Base-by-base conservation (phyloP, 2,888 invertebrate species). In the Polietes domitor region DNA sequence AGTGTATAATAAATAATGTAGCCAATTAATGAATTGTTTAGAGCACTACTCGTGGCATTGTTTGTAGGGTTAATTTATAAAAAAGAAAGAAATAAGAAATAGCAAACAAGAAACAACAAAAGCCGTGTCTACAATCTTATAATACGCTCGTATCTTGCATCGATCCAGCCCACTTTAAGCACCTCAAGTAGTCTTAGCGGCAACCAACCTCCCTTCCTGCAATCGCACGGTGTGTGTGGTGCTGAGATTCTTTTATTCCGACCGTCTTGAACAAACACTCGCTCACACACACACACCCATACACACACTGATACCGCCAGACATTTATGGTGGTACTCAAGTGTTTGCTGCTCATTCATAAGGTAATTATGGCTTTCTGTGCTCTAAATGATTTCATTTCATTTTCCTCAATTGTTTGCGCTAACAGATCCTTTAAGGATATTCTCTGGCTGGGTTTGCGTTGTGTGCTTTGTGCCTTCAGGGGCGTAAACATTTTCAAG, bases 141-240 rank as follows among this genome's bases (percentile, higher is more conserved):
- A 6, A 9, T n/a, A 47, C 68, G 19, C 1, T 47, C 47, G 7
- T n/a, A 83, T 80, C 10, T 37, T 37, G 43, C 58, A 84, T 77
- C 73, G 76, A 77, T 75, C 81, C 78, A 81, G 61, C 84, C 84
- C 78, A 84, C 78, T 84, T 84, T 84, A 76, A 68, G 78, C 84
- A 84, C 84, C 81, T 84, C 37, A 76, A 84, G 81, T 81, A 71
- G 47, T 74, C 65, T 75, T 75, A 80, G 1, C 24, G 15, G n/a
- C 43, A 10, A 43, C 47, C 74, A 78, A 73, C 68, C 83, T 76
- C 61, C 74, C 26, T 24, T 72, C 65, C 32, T 58, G 28, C 47
- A 21, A 9, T 41, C 41, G 47, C 2, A 47, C n/a, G 37, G 37
- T 37, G 37, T 9, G 24, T 43, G 21, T 68, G 19, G 28, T 68